Evolutionary conservation across 1,140 invertebrate genomes (phyloP).

Genomic region (Calliopsis andreniformis): DNA sequence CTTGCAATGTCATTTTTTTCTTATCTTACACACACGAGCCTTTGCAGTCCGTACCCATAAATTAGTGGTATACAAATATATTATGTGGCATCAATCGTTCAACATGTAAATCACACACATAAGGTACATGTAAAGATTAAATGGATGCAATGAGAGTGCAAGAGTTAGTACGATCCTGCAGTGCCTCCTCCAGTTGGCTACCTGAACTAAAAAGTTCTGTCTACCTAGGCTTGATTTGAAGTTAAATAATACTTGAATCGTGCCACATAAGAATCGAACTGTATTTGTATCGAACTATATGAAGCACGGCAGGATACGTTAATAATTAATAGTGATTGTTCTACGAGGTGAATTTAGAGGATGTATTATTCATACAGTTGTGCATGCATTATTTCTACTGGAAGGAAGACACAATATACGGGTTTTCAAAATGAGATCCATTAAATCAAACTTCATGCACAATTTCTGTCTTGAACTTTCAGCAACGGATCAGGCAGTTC

Average conservation of each 20-base stretch:
- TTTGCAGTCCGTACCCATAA: conserved; percentile 49
- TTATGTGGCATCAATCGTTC: conserved; percentile 45
- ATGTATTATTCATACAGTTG: conserved; percentile 51
- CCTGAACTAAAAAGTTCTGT: not conserved
- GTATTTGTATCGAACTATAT: not conserved
- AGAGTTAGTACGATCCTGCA: conserved; percentile 37
- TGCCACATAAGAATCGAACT: not conserved
- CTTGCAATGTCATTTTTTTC: conserved; percentile 34
- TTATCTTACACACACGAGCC: conserved; percentile 42
- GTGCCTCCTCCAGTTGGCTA: conserved; percentile 19
- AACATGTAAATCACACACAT: conserved; percentile 49
- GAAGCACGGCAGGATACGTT: conserved; percentile 53
- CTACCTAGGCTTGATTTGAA: conserved; percentile 13
- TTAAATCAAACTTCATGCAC: conserved; percentile 70
- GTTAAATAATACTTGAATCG: not conserved
- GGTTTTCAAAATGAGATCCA: conserved; percentile 66
- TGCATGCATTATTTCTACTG: conserved; percentile 69
- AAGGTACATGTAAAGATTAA: conserved; percentile 36
- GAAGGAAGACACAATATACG: conserved; percentile 69
- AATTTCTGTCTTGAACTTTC: conserved; percentile 62
- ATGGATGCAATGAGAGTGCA: conserved; percentile 40
- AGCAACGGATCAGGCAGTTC: conserved; percentile 64
- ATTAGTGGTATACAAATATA: conserved; percentile 54
- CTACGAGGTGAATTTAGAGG: conserved; percentile 40
- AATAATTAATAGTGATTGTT: conserved; percentile 31